Base-by-base conservation (phyloP, 2,797 vertebrate genomes). In the Liasis olivaceus region DNA sequence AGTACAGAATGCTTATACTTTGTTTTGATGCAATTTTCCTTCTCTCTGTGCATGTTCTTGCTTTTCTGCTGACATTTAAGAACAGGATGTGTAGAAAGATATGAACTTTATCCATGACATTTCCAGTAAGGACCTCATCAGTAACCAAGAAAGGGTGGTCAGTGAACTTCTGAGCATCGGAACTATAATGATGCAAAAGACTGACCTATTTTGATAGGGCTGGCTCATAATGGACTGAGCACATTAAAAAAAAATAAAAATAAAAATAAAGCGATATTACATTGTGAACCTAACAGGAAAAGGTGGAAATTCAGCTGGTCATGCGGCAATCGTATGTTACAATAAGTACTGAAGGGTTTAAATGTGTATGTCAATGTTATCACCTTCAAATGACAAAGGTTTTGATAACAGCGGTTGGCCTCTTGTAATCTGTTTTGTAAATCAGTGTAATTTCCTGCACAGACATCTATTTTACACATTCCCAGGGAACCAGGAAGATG, bases 111-210 rank as follows among this genome's bases (percentile, higher is more conserved):
- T 36, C 95, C 90, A 93, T 91, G 93, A 96, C 94, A 96, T 92
- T 98, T 98, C 98, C 98, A 97, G 97, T 96, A 96, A 97, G 56
- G 93, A 95, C 77, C 28, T 92, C 91, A 93, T 90, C 36, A 95
- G 51, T 90, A 95, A 95, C 2, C 72, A 92, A 96, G 95, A 96
- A 92, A 95, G 89, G 62, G 62, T 89, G 94, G 97, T 93, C 96
- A 97, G 96, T 97, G 97, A 98, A 98, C 97, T 97, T 96, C 91
- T 95, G 97, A 94, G 62, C 96, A 97, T 47, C 94, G 94, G 96
- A 96, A 96, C 94, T 88, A 87, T 60, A 89, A 93, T 89, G 90
- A 94, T 86, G 95, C 91, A 95, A 95, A 96, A 47, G 13, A 90
- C 66, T 91, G 94, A 91, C 91, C 97, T 89, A 77, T 94, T 94